Conservation (phyloP, 2,113 vertebrate genomes). For the Pluvialis apricaria region DNA sequence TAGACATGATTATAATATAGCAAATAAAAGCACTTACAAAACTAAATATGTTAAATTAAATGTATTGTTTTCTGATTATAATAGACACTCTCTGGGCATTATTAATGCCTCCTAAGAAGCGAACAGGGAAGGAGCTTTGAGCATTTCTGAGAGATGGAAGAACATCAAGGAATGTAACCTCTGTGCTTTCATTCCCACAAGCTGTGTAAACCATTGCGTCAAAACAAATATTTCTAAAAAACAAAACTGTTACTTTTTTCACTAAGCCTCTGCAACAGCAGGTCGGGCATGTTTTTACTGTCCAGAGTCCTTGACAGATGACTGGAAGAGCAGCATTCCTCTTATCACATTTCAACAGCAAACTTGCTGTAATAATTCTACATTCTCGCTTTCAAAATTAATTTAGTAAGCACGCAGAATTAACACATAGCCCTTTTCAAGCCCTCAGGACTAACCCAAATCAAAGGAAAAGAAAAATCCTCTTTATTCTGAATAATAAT, state of each 20-base stretch:
- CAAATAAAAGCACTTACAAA: background rate
- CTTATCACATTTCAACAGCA: slow-evolving; percentile 37
- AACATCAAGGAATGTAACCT: background rate
- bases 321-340: background rate
- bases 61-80: background rate
- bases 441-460: background rate
- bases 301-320: background rate
- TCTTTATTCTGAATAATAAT: background rate
- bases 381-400: background rate
- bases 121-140: background rate
- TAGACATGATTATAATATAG: background rate
- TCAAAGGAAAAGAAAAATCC: background rate
- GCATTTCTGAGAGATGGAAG: background rate
- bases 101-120: background rate
- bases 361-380: background rate
- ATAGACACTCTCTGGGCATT: background rate
- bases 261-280: background rate
- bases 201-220: background rate
- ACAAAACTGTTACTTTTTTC: background rate
- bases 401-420: background rate
- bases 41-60: background rate
- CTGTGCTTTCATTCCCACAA: background rate
- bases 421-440: background rate
- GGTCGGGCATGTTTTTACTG: background rate
- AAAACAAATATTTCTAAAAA: slow-evolving; percentile 30